phyloP scores from a whole-genome alignment of 2,113 vertebrate species.

The Eptesicus fuscus region DNA sequence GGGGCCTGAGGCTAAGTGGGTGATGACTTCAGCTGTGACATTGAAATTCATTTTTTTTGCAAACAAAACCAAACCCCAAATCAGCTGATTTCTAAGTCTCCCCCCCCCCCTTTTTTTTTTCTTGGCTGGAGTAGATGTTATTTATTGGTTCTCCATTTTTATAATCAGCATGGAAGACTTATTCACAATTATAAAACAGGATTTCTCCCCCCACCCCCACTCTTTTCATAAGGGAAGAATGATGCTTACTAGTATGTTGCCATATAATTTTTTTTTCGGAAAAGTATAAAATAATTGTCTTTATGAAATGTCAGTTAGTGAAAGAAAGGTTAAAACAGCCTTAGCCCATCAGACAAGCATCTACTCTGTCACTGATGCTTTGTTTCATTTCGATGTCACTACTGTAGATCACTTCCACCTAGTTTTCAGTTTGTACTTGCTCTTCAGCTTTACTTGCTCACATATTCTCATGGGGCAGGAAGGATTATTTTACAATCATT shows the following conservation, averaged over 20 bases:
- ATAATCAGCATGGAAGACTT: not conserved
- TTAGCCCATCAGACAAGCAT: not conserved
- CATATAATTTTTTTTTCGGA: not conserved
- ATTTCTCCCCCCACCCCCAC: too few relatives aligned
- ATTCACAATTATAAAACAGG: not conserved
- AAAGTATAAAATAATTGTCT: not conserved
- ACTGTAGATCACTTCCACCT: not conserved
- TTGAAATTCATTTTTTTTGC: not conserved
- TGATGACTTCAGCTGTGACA: not conserved
- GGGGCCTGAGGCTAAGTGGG: not conserved
- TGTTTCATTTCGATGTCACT: not conserved
- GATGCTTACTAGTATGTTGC: not conserved
- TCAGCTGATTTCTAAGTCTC: not conserved
- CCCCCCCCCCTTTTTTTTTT: too few relatives aligned
- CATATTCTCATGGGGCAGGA: not conserved
- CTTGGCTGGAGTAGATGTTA: not conserved
- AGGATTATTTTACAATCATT: not conserved
- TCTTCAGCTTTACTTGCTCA: not conserved
- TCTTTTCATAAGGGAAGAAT: not conserved
- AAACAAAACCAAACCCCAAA: not conserved
- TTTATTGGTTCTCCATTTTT: not conserved
- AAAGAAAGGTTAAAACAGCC: not conserved
- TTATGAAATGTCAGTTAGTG: not conserved
- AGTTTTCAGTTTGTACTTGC: not conserved
- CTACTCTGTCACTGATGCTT: not conserved